Base-by-base conservation (phyloP, 2,888 invertebrate species). In the Zele albiditarsus region DNA sequence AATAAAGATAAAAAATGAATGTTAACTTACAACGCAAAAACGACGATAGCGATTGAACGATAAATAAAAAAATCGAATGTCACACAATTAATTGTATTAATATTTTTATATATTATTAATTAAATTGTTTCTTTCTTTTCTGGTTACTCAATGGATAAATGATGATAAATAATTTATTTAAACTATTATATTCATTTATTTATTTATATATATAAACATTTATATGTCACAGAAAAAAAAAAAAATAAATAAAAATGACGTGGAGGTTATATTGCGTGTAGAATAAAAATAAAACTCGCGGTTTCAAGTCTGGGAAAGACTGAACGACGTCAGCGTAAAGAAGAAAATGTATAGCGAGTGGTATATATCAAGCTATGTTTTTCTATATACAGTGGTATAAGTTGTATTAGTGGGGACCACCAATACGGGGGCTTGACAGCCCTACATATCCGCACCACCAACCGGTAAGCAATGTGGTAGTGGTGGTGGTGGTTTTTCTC, bases 381-480 rank as follows among this genome's bases (percentile, higher is more conserved):
- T 53, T n/a, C 53, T 53, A 20, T 53, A 6, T 53, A 3, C 16
- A 16, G 8, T 46, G 8, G 20, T 53, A 20, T 20, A 53, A 20
- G 20, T 10, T 53, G 20, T 53, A 53, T 53, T 53, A 10, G 53
- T 53, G 20, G 10, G n/a, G 20, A 20, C 53, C 53, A 20, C 53
- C 53, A 53, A 53, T 53, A 20, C 20, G 53, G 23, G 53, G 53
- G 53, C 53, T 53, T 20, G 20, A 53, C 20, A 53, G 53, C 20
- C 53, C 53, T 23, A 20, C 8, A 23, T 20, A 20, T 2, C 20
- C 42, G n/a, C 42, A 42, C 53, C 53, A 6, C 53, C 53, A 20
- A 53, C 53, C 53, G n/a, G 20, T 53, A n/a, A 53, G 20, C 53
- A 53, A 68, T 53, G 14, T 69, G 16, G 68, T 53, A 6, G 20